Evolutionary conservation across 2,888 invertebrate species (phyloP).

Genomic region (Drosophila histrio): DNA sequence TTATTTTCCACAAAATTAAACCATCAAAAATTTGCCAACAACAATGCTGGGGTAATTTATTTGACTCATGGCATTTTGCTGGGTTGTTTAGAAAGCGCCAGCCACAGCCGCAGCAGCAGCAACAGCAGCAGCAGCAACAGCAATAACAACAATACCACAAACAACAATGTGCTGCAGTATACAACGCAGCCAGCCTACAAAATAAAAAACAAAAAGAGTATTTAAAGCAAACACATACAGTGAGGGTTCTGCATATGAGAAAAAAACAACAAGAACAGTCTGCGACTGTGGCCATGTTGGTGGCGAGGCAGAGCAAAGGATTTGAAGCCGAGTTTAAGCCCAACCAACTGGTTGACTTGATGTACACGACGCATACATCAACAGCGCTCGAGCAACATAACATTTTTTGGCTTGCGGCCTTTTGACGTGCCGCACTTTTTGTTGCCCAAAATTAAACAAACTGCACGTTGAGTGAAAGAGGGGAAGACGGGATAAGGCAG

Average conservation of each 20-base stretch:
- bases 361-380: conserved; percentile 43
- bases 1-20: conserved; percentile 82
- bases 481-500: not conserved
- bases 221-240: conserved; percentile 39
- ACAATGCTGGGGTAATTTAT: conserved; percentile 79
- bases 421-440: conserved; percentile 51
- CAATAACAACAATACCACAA: conserved; percentile 10
- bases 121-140: conserved; percentile 37
- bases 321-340: conserved; percentile 13
- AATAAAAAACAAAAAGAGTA: conserved; percentile 40
- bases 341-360: conserved; percentile 44
- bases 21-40: conserved; percentile 81
- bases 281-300: conserved; percentile 54
- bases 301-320: conserved; percentile 37
- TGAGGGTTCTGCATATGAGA: conserved; percentile 41
- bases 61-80: conserved; percentile 76
- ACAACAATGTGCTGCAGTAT: conserved; percentile 42
- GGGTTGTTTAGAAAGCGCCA: conserved; percentile 70
- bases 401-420: conserved; percentile 45
- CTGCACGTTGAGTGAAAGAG: conserved; percentile 26
- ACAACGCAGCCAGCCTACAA: conserved; percentile 31
- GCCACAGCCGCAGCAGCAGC: conserved; percentile 56
- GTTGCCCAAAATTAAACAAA: conserved; percentile 69
- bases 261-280: conserved; percentile 28
- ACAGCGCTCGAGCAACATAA: conserved; percentile 20